Evolutionary conservation across 2,113 vertebrate genomes (phyloP), one percentile per base, ranked within the genome.

Genomic region (Syngnathus scovelli): DNA sequence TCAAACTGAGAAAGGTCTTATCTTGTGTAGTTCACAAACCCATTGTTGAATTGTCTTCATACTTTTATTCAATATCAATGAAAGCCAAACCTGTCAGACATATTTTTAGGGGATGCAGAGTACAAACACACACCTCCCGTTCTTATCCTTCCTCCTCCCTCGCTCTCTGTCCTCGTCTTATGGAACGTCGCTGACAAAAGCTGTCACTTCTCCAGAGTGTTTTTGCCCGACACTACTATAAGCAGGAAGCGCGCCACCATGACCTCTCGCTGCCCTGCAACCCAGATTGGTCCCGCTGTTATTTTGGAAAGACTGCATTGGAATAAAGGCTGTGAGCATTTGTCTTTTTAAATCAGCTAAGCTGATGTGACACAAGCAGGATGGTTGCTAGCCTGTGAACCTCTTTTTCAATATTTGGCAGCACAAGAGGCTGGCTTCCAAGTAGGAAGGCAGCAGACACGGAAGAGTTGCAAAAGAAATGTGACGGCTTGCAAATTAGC

Each of bases 121-220:
- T 46, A 54, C 33, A 74, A 43, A 19, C 61, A 56, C 66, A 11
- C 52, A 23, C 82, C 76, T 69, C 67, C 67, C 59, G 56, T 64
- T 69, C 56, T 56, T 37, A 49, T 77, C 60, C 66, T 67, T 68
- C 69, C 71, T 76, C 59, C 36, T 55, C 21, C 21, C 49, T 52
- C 43, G 46, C 74, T 64, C 59, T 67, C 63, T 64, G 67, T 70
- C 59, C 37, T 71, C 62, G 67, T 78, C 67, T 78, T 63, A 67
- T 54, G 43, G 68, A 74, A 74, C 74, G 69, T 71, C 5, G 44
- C 67, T 82, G 77, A 80, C 82, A 78, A 71, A 78, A 64, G 54
- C 76, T 83, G 78, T 83, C 79, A 82, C 81, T 80, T 78, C 56
- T 7, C 69, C 59, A 23, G 68, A 72, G 66, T 21, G 33, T 64